A percentile compares a stretch with the other conserved stretches of the same genome.
phyloP scores from a whole-genome alignment of 1,140 invertebrate species.

The Episyrphus balteatus region DNA sequence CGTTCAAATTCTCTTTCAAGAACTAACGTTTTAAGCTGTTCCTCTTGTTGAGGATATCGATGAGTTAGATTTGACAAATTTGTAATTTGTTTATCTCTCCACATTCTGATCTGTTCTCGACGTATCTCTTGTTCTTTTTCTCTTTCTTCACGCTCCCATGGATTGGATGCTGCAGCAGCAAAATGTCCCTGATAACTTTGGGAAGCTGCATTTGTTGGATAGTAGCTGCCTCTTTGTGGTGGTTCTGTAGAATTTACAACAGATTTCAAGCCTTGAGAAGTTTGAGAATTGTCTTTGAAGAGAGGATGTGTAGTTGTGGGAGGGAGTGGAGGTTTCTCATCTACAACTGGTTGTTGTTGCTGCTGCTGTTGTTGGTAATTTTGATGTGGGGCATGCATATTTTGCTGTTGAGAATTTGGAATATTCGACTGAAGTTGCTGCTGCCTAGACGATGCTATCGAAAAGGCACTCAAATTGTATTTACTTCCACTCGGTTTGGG shows the following conservation, averaged over 20 bases:
- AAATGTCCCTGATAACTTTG: constrained; percentile 15
- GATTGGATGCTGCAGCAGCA: constrained; percentile 52
- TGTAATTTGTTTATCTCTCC: constrained; percentile 74
- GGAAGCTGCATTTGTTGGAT: constrained; percentile 38
- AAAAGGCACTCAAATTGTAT: no score
- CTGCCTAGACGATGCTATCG: no score
- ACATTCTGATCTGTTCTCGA: constrained; percentile 39
- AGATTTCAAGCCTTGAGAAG: constrained; percentile 29
- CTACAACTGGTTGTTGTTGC: constrained; percentile 14
- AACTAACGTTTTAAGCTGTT: constrained; percentile 70
- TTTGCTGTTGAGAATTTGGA: no score
- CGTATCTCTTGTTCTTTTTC: constrained; percentile 52
- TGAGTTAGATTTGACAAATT: constrained; percentile 57
- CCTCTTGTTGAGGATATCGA: constrained; percentile 68
- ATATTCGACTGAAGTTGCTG: constrained; percentile 18
- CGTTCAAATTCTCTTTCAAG: constrained; percentile 82
- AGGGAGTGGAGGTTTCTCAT: constrained; percentile 55
- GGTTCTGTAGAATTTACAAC: constrained; percentile 55
- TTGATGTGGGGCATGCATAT: constrained; percentile 7
- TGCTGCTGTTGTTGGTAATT: constrained; percentile 22
- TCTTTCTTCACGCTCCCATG: constrained; percentile 80
- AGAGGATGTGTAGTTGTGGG: constrained; percentile 64
- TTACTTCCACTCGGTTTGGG: constrained; percentile 34
- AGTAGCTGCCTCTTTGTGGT: constrained; percentile 63
- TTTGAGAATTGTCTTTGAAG: constrained; percentile 50